Evolutionary conservation across 2,797 vertebrate species (phyloP).

Genomic region (Eulemur rubriventer): DNA sequence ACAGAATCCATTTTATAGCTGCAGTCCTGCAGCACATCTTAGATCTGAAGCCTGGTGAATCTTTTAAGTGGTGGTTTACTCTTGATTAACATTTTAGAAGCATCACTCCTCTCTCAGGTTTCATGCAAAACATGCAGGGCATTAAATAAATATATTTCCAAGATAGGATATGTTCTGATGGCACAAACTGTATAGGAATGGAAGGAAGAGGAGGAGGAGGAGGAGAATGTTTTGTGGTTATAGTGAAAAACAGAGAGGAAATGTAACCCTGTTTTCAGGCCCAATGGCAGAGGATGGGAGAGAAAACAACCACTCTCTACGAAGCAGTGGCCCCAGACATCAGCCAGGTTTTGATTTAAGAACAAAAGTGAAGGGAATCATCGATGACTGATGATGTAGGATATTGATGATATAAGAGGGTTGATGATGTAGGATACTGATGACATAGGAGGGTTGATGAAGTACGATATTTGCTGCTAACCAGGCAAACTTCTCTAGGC

Average conservation of each 20-base stretch:
- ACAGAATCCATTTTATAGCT: background rate
- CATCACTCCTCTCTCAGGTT: fast-evolving
- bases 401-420: background rate
- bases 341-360: background rate
- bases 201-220: background rate
- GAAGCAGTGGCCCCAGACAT: background rate
- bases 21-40: background rate
- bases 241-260: background rate
- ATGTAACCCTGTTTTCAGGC: background rate
- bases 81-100: background rate
- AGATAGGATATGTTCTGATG: background rate
- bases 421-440: background rate
- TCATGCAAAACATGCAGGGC: background rate
- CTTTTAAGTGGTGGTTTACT: background rate
- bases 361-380: background rate
- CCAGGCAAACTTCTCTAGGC: background rate
- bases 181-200: background rate
- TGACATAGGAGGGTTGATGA: background rate
- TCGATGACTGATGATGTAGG: background rate
- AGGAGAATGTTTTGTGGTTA: background rate
- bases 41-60: background rate
- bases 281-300: background rate
- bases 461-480: background rate
- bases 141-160: background rate
- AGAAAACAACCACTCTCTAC: background rate